phyloP scores from a whole-genome alignment of 2,888 invertebrate genomes.

The Macrosiphum euphorbiae region DNA sequence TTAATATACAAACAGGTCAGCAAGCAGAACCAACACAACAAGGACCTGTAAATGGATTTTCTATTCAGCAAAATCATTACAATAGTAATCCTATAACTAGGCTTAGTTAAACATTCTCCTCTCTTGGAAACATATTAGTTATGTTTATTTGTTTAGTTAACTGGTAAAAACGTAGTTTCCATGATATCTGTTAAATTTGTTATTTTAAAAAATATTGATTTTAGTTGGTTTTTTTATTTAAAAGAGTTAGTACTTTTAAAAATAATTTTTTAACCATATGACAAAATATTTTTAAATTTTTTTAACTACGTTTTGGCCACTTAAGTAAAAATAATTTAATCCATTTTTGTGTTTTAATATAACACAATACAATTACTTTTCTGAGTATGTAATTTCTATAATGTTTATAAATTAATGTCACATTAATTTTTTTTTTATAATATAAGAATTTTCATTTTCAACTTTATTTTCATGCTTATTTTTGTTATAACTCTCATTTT shows the following conservation, averaged over 20 bases:
- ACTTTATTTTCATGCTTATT: constrained; percentile 7
- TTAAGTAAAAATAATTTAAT: constrained; percentile 50
- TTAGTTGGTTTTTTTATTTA: constrained; percentile 5
- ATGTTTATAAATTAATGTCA: constrained; percentile 1
- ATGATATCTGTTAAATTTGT: constrained; percentile 11
- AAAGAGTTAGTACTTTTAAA: neutral
- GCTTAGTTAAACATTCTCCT: constrained; percentile 43
- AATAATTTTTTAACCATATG: neutral
- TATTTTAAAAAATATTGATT: neutral
- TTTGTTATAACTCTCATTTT: constrained; percentile 16
- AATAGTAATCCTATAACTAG: constrained; percentile 58
- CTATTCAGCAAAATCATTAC: constrained; percentile 54
- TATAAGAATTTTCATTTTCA: neutral
- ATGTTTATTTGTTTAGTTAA: constrained; percentile 48
- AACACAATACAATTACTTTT: neutral
- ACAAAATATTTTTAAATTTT: neutral
- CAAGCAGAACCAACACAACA: constrained; percentile 41
- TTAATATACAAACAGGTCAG: constrained; percentile 34
- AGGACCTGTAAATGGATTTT: constrained; percentile 51
- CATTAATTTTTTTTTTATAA: neutral
- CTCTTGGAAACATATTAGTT: neutral
- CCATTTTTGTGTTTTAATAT: constrained; percentile 2
- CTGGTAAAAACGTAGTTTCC: constrained; percentile 61
- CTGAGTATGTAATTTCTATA: neutral
- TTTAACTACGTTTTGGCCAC: constrained; percentile 59